These are phyloP conservation scores for Slavum lentiscoides DNA, from an alignment of 2,888 invertebrate species.

Conservation along the genomic window DNA sequence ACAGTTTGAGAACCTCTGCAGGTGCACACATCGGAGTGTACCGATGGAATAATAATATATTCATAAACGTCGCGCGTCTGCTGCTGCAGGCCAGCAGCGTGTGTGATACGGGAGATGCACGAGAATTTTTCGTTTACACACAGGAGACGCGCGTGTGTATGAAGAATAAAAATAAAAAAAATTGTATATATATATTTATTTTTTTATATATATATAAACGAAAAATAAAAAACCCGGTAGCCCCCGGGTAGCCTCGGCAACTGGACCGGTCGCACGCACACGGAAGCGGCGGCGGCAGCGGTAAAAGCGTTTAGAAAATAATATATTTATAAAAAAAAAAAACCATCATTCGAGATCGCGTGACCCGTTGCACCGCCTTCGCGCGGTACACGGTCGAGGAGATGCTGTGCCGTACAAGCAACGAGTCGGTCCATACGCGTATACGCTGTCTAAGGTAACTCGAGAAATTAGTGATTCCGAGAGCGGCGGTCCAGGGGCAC, in stretches of 20 bases:
- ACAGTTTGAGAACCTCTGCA: too few species aligned
- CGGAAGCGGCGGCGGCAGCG: conserved; percentile 6
- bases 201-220: background rate
- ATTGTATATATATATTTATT: too few species aligned
- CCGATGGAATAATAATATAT: too few species aligned
- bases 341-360: background rate
- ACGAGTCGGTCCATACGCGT: too few species aligned
- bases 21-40: too few species aligned
- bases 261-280: background rate
- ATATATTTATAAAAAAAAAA: background rate
- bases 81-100: too few species aligned
- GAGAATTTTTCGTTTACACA: too few species aligned
- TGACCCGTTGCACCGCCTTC: background rate
- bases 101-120: too few species aligned
- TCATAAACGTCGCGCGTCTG: too few species aligned
- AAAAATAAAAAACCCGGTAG: conserved; percentile 36
- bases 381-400: background rate
- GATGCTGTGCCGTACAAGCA: too few species aligned
- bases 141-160: too few species aligned
- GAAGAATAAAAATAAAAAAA: too few species aligned
- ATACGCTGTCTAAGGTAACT: background rate
- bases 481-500: background rate
- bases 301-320: conserved; percentile 21
- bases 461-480: conserved; percentile 24
- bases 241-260: conserved; percentile 17